Evolutionary conservation across 1,140 invertebrate species (phyloP).

Genomic region (Drosophila oshimai): DNA sequence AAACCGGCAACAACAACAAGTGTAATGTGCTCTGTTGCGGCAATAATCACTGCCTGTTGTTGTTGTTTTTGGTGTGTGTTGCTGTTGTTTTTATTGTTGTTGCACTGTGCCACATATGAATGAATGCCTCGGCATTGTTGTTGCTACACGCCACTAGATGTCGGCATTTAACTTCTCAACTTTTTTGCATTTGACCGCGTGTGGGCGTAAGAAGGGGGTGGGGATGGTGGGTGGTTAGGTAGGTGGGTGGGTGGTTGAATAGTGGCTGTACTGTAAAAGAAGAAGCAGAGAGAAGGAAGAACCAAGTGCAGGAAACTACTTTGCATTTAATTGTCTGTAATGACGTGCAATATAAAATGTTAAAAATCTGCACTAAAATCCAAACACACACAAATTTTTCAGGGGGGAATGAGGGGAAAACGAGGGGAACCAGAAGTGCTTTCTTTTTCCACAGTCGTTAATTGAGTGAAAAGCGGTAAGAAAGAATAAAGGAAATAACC

Average conservation of each 20-base stretch:
- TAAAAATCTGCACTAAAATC: constrained; percentile 78
- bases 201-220: constrained; percentile 42
- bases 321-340: constrained; percentile 83
- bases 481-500: not conserved
- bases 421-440: constrained; percentile 15
- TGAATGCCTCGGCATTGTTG: constrained; percentile 66
- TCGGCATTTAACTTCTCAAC: constrained; percentile 80
- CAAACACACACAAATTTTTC: constrained; percentile 33
- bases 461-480: constrained; percentile 34
- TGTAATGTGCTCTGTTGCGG: constrained; percentile 82
- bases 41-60: constrained; percentile 65
- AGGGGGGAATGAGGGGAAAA: not conserved
- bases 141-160: constrained; percentile 73
- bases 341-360: constrained; percentile 83
- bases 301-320: constrained; percentile 82
- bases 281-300: constrained; percentile 34
- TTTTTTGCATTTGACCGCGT: constrained; percentile 64
- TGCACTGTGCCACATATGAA: constrained; percentile 69
- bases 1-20: constrained; percentile 66
- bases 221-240: not conserved
- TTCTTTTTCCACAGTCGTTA: constrained; percentile 30
- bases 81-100: constrained; percentile 22
- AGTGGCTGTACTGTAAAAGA: not conserved
- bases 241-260: not conserved
- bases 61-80: constrained; percentile 34